phyloP scores from a whole-genome alignment of 2,888 invertebrate genomes.

The Trilocha varians region DNA sequence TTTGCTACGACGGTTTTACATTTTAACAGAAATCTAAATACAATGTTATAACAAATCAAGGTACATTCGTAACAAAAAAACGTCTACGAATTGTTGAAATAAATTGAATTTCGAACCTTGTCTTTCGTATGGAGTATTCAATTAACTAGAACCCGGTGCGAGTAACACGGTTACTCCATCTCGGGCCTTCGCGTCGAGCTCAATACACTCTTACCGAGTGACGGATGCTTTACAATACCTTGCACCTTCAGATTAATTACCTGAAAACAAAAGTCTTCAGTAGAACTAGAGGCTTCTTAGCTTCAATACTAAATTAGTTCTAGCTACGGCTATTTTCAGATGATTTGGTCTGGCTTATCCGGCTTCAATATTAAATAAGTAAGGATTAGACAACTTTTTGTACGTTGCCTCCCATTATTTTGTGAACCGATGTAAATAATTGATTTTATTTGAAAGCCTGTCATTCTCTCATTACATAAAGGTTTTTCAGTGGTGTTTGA shows the following conservation, averaged over 20 bases:
- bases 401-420: too few species aligned
- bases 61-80: background rate
- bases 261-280: conserved; percentile 29
- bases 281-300: conserved; percentile 31
- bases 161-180: conserved; percentile 33
- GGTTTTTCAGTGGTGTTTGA: too few species aligned
- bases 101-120: conserved; percentile 28
- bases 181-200: conserved; percentile 21
- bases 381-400: too few species aligned
- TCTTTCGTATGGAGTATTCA: conserved; percentile 30
- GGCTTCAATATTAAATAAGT: too few species aligned
- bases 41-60: background rate
- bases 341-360: too few species aligned
- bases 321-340: too few species aligned
- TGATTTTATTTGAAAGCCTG: too few species aligned
- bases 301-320: conserved; percentile 30
- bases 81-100: conserved; percentile 1
- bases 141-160: conserved; percentile 31
- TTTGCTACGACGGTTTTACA: too few species aligned
- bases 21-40: too few species aligned
- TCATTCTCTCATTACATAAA: too few species aligned
- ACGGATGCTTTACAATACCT: conserved; percentile 26
- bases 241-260: conserved; percentile 33
- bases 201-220: conserved; percentile 26
- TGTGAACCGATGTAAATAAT: too few species aligned